These are phyloP conservation scores for Rhamnusium bicolor DNA, from an alignment of 2,888 invertebrate genomes.

Conservation along the genomic window DNA sequence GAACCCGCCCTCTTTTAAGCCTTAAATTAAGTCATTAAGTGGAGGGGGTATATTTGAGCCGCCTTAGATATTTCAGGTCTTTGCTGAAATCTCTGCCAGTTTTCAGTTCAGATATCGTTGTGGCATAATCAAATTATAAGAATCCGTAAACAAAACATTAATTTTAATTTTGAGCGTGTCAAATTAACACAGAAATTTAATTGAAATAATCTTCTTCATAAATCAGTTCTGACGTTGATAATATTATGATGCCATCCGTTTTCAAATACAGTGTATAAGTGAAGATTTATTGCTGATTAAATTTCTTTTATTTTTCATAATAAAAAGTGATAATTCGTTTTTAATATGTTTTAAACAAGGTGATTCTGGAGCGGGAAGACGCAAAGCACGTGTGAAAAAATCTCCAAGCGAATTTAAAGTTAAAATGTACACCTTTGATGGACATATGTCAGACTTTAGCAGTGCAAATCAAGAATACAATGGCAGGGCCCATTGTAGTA, in stretches of 20 bases:
- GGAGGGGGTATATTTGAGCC: slow-evolving; percentile 56
- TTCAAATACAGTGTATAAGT: background rate
- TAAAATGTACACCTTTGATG: slow-evolving; percentile 54
- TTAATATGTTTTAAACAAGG: background rate
- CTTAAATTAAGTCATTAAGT: slow-evolving; percentile 61
- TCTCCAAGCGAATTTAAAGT: background rate
- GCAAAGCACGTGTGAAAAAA: slow-evolving; percentile 10
- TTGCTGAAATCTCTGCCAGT: slow-evolving; percentile 64
- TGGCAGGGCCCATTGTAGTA: slow-evolving; percentile 57
- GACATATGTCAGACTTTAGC: slow-evolving; percentile 57
- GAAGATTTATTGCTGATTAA: slow-evolving; percentile 5
- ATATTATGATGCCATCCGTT: slow-evolving; percentile 15
- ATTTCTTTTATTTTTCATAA: background rate
- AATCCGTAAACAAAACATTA: slow-evolving; percentile 67
- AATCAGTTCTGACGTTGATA: slow-evolving; percentile 38
- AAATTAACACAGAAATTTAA: slow-evolving; percentile 52
- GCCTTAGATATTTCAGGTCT: slow-evolving; percentile 61
- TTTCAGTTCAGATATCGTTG: slow-evolving; percentile 55
- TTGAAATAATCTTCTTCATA: slow-evolving; percentile 33
- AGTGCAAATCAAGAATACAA: slow-evolving; percentile 53
- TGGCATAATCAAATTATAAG: slow-evolving; percentile 48
- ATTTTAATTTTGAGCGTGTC: slow-evolving; percentile 64
- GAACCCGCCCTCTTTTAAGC: slow-evolving; percentile 62
- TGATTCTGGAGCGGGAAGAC: background rate
- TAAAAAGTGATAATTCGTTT: slow-evolving; percentile 4